phyloP scores from a whole-genome alignment of 2,113 vertebrate genomes.

The Gopherus flavomarginatus region DNA sequence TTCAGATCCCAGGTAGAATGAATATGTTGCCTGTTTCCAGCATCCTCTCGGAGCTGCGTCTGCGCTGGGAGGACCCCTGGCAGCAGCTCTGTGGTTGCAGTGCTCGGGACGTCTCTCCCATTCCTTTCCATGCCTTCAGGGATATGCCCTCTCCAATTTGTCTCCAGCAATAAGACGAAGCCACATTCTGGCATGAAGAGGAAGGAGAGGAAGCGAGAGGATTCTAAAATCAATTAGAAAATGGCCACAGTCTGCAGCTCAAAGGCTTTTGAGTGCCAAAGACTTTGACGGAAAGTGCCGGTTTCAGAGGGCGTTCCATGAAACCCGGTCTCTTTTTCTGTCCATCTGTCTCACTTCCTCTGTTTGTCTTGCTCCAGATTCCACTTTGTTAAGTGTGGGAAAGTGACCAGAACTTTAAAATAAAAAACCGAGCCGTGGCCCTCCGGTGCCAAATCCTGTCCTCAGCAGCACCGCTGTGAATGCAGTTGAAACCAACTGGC shows the following conservation, averaged over 20 bases:
- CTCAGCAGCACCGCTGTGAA: background rate
- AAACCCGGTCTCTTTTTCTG: background rate
- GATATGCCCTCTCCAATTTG: background rate
- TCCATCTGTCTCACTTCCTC: background rate
- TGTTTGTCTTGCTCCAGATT: background rate
- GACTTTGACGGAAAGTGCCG: background rate
- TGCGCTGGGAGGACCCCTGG: constrained; percentile 5
- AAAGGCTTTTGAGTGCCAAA: background rate
- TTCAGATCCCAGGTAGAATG: constrained; percentile 1
- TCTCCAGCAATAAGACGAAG: background rate
- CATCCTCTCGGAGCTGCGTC: background rate
- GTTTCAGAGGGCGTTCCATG: background rate
- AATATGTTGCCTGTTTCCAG: background rate
- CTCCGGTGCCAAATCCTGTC: background rate
- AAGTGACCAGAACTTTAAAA: background rate
- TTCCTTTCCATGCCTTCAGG: background rate
- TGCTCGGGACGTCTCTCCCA: constrained; percentile 6
- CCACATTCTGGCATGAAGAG: background rate
- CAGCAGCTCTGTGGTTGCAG: background rate
- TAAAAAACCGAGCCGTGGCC: background rate
- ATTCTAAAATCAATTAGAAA: background rate
- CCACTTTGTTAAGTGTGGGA: background rate
- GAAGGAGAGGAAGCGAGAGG: background rate
- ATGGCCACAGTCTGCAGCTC: background rate
- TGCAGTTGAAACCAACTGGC: background rate